A percentile compares a stretch with the other conserved stretches of the same genome.
Conservation (phyloP, 2,888 invertebrate genomes). For the Metalampra italica region DNA sequence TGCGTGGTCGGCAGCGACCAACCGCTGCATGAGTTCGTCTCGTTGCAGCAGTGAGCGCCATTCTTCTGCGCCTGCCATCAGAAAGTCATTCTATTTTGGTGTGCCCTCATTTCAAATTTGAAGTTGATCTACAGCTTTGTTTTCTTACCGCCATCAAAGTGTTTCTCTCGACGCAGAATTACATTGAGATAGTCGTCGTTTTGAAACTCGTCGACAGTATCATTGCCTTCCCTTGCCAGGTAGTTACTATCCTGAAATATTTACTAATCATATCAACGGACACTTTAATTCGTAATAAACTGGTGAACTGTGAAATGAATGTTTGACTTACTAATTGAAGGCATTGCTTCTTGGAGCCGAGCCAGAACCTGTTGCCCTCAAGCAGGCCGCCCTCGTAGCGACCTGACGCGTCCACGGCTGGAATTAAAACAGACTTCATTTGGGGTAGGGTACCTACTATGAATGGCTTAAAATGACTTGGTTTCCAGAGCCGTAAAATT, state of each 20-base stretch:
- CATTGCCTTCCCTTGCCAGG: constrained; percentile 30
- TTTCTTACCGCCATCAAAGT: constrained; percentile 39
- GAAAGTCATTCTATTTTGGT: not conserved
- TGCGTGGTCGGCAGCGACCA: constrained; percentile 37
- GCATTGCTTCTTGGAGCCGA: constrained; percentile 67
- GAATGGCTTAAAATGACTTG: too few relatives aligned
- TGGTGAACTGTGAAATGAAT: not conserved
- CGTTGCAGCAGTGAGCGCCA: constrained; percentile 44
- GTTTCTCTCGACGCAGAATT: constrained; percentile 36
- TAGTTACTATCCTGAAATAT: constrained; percentile 42
- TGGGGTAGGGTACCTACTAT: not conserved
- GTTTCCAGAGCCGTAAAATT: too few relatives aligned
- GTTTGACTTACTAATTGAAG: constrained; percentile 44
- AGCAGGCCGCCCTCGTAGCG: constrained; percentile 62
- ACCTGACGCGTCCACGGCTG: constrained; percentile 67
- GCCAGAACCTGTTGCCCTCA: constrained; percentile 64
- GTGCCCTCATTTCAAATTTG: too few relatives aligned
- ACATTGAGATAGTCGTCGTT: constrained; percentile 37
- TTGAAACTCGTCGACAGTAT: constrained; percentile 33
- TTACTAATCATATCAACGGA: not conserved
- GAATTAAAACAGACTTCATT: constrained; percentile 12
- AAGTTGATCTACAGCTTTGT: too few relatives aligned
- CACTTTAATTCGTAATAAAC: too few relatives aligned
- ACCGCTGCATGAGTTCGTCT: constrained; percentile 34
- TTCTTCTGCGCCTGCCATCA: constrained; percentile 30